Evolutionary conservation across 2,797 vertebrate species (phyloP), one percentile per base, ranked within the genome.

Genomic region (Sebastes vulpes): DNA sequence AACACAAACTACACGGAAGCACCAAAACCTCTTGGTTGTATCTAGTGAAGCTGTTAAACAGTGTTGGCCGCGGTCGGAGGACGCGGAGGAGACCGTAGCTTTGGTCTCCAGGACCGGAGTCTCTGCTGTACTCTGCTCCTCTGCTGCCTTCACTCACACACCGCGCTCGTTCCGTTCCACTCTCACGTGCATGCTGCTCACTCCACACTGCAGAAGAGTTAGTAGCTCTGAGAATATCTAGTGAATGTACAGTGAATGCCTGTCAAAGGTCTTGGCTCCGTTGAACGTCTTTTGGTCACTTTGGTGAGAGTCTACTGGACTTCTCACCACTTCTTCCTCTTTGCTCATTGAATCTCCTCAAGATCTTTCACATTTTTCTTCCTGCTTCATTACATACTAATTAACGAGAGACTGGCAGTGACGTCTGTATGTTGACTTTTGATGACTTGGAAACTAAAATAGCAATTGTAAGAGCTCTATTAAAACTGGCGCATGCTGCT

Each of bases 401-500:
- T 81, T 65, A 65, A 32, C 16, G 0, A 5, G 52, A 81, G 21
- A 56, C 46, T 72, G 65, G 20, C 66, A 32, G 12, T 9, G 63
- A 57, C 23, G 64, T 81, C 70, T 31, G 14, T n/a, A 53, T 32
- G 57, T 46, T 28, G 20, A 53, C 38, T 74, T 67, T 60, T 75
- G 31, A 67, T 68, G 46, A 73, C 23, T 72, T 46, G 20, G 60
- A 72, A 74, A 65, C 29, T 38, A 77, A 68, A 75, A 68, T 12
- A 23, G 9, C 56, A 58, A 75, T 72, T 50, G 57, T 61, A 26
- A 12, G 71, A 65, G 68, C 79, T 76, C 57, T 31, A 72, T 84
- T 78, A 72, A 73, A 86, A 72, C 16, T n/a, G 46, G 18, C 23
- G 35, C 65, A 54, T 16, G 2, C 46, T 50, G 53, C 79, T 85